Evolutionary conservation across 1,140 invertebrate species (phyloP).

Genomic region (Drosophila pallidifrons): DNA sequence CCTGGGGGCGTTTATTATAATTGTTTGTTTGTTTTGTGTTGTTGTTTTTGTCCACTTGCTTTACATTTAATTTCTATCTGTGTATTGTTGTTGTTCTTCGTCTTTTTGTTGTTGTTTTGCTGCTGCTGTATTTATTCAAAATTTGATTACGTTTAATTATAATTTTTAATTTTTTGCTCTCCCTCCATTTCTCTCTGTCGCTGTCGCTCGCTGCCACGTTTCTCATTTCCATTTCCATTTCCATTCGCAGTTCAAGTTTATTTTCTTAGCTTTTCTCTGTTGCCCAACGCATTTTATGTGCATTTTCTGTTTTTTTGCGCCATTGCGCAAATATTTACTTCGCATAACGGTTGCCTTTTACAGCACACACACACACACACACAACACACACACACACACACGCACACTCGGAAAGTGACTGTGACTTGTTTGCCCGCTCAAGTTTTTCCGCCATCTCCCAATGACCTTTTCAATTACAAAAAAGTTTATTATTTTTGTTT

Average conservation of each 20-base stretch:
- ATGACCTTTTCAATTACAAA: constrained; percentile 52
- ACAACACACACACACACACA: constrained; percentile 7
- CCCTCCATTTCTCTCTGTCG: constrained; percentile 15
- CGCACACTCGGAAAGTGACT: neutral
- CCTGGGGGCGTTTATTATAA: constrained; percentile 56
- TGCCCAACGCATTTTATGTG: constrained; percentile 47
- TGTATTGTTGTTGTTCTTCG: constrained; percentile 22
- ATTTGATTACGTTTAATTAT: constrained; percentile 76
- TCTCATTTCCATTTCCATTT: constrained; percentile 27
- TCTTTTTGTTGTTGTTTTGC: constrained; percentile 31
- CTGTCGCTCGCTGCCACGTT: neutral
- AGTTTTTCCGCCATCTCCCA: constrained; percentile 1
- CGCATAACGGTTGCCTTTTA: constrained; percentile 58
- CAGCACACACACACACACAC: constrained; percentile 28
- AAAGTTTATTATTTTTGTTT: constrained; percentile 18
- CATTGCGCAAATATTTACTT: constrained; percentile 74
- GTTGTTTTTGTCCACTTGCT: constrained; percentile 33
- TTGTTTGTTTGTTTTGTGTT: constrained; percentile 63
- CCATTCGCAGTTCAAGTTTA: constrained; percentile 26
- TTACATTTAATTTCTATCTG: constrained; percentile 64
- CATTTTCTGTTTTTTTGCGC: constrained; percentile 46
- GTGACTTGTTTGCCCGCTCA: constrained; percentile 30
- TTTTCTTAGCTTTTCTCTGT: constrained; percentile 47
- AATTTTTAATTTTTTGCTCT: constrained; percentile 54
- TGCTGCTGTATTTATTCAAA: constrained; percentile 65